Base-by-base conservation (phyloP, 2,113 vertebrate genomes). In the Lipophrys pholis region DNA sequence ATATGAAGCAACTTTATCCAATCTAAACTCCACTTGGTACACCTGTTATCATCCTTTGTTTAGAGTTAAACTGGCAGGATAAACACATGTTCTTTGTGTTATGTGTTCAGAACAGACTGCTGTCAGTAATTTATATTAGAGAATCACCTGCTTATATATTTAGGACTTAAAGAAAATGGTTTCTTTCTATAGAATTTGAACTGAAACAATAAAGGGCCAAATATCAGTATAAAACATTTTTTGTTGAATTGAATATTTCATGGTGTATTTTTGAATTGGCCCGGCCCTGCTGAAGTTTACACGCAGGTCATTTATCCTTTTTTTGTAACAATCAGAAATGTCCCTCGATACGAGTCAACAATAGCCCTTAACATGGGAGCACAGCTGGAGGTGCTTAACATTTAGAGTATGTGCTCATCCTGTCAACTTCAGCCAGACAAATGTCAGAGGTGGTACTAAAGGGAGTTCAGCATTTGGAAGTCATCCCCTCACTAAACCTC, bases 311-410 rank as follows among this genome's bases (percentile, higher is more conserved):
- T 52, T 89, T 40, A 57, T 72, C 58, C 2, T 51, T 70, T 89
- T 83, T 85, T 82, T 10, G 14, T 38, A 78, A 84, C 55, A 49
- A 75, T 70, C 55, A 14, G 4, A 82, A 85, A 58, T 56, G 57
- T 85, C 89, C 85, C 83, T 59, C 57, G 80, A 70, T 87, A 72
- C 59, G 59, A 82, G 82, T 82, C 79, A 89, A 94, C 93, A 93
- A 93, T 91, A 84, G 90, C 77, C 69, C 88, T 86, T 91, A 88
- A 92, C 88, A 89, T 81, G 52, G 76, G 83, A 64, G 87, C 78
- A 71, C 93, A 94, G 91, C 93, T 94, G 92, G 91, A 92, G 85
- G 82, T 87, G 79, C 83, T 94, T 87, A 89, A 89, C 76, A 73
- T 86, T 87, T 83, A 80, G 82, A 86, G 79, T 80, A 64, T 78